These are phyloP conservation scores for Pimephales promelas DNA, from an alignment of 2,113 vertebrate genomes.

Conservation along the genomic window DNA sequence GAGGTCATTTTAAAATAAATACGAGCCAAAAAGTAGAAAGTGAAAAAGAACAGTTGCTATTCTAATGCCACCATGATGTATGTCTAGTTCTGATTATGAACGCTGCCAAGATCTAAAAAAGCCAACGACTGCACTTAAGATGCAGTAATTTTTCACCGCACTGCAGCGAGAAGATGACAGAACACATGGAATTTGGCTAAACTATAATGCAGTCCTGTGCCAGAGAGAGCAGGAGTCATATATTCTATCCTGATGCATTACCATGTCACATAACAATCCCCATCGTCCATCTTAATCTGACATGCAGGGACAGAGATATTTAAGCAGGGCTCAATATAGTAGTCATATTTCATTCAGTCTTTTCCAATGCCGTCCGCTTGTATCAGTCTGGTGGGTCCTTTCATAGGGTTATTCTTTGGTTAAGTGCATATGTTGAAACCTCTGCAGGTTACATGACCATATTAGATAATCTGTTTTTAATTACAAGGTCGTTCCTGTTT, in stretches of 20 bases:
- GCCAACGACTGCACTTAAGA: conserved; percentile 35
- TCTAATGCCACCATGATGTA: conserved; percentile 9
- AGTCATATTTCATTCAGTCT: conserved; percentile 36
- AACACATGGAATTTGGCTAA: conserved; percentile 34
- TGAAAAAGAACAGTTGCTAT: not conserved
- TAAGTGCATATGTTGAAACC: not conserved
- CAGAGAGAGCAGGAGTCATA: not conserved
- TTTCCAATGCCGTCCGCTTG: not conserved
- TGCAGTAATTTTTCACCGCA: conserved; percentile 28
- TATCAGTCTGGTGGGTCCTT: not conserved
- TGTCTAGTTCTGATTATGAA: conserved; percentile 4
- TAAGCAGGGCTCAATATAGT: conserved; percentile 36
- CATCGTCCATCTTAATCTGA: conserved; percentile 34
- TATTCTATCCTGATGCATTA: conserved; percentile 37
- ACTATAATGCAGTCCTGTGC: conserved; percentile 11
- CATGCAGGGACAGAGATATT: conserved; percentile 41
- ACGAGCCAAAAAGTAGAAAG: not conserved
- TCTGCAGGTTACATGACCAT: not conserved
- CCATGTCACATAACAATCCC: conserved; percentile 3
- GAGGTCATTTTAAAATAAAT: not conserved
- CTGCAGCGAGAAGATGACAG: conserved; percentile 32
- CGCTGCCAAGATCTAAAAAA: conserved; percentile 28
- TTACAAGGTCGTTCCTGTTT: not conserved
- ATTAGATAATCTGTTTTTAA: not conserved
- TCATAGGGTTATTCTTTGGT: not conserved